These are phyloP conservation scores for Regulus satrapa DNA, from an alignment of 2,113 vertebrate genomes.

Conservation along the genomic window DNA sequence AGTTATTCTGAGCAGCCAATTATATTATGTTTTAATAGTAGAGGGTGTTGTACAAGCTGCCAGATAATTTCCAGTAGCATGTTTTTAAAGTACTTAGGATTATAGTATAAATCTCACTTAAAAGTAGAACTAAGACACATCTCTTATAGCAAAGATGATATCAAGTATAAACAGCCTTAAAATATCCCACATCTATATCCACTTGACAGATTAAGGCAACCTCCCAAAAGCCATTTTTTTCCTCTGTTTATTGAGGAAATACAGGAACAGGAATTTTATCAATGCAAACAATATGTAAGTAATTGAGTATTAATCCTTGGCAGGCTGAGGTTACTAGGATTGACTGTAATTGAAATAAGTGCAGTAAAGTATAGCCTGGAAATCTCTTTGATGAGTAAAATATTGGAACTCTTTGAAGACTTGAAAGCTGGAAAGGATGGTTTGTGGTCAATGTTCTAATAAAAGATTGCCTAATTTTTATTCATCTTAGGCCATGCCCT, in stretches of 20 bases:
- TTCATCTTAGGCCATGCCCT: background rate
- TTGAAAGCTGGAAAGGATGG: background rate
- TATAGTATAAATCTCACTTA: background rate
- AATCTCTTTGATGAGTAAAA: background rate
- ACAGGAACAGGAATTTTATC: background rate
- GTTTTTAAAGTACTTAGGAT: background rate
- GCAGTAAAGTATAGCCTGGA: background rate
- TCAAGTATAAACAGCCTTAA: background rate
- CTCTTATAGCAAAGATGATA: background rate
- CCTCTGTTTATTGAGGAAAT: slow-evolving; percentile 5
- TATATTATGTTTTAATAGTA: background rate
- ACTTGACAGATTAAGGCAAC: background rate
- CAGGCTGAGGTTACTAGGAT: background rate
- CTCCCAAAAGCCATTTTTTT: background rate
- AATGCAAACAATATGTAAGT: background rate
- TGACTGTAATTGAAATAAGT: background rate
- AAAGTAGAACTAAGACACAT: background rate
- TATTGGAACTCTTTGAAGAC: background rate
- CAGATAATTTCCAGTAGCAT: background rate
- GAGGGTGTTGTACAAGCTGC: background rate
- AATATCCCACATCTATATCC: background rate
- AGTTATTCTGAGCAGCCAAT: background rate
- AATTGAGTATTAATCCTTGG: background rate
- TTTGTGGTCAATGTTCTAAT: background rate
- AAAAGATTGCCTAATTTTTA: background rate